phyloP scores from a whole-genome alignment of 2,797 vertebrate species.

The Epinephelus coioides region DNA sequence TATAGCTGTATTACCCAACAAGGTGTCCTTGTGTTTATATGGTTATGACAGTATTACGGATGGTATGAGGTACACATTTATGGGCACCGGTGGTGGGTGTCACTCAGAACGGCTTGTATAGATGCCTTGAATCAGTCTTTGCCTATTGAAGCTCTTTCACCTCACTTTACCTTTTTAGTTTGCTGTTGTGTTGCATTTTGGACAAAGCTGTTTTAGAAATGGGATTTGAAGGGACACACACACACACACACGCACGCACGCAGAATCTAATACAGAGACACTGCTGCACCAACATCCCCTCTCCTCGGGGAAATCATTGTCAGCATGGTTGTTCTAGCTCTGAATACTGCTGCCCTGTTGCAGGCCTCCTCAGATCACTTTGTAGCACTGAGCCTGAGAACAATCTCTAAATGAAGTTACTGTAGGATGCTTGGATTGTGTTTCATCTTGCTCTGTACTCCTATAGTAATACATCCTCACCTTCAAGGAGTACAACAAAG shows the following conservation, averaged over 20 bases:
- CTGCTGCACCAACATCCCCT: slow-evolving; percentile 31
- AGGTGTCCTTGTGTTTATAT: slow-evolving; percentile 41
- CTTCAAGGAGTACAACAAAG: slow-evolving; percentile 40
- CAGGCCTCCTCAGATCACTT: slow-evolving; percentile 27
- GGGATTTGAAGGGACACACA: slow-evolving; percentile 31
- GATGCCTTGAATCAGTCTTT: background rate
- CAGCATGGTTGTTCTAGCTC: slow-evolving; percentile 41
- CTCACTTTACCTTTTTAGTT: background rate
- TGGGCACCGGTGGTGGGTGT: slow-evolving; percentile 5
- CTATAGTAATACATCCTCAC: slow-evolving; percentile 38
- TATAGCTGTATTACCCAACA: slow-evolving; percentile 31
- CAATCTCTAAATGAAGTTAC: slow-evolving; percentile 53
- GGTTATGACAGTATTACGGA: background rate
- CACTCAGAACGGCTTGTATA: background rate
- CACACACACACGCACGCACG: slow-evolving; percentile 1
- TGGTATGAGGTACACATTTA: slow-evolving; percentile 23
- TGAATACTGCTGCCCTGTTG: slow-evolving; percentile 43
- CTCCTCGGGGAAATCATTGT: slow-evolving; percentile 63
- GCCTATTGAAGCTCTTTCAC: background rate
- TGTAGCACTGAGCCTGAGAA: slow-evolving; percentile 33
- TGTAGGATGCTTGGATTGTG: slow-evolving; percentile 42
- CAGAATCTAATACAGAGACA: slow-evolving; percentile 31
- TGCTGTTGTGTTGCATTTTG: slow-evolving; percentile 14
- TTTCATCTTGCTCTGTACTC: slow-evolving; percentile 52
- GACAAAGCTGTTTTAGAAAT: slow-evolving; percentile 18